Base-by-base conservation (phyloP, 2,113 vertebrate genomes). In the Ramphastos sulfuratus region DNA sequence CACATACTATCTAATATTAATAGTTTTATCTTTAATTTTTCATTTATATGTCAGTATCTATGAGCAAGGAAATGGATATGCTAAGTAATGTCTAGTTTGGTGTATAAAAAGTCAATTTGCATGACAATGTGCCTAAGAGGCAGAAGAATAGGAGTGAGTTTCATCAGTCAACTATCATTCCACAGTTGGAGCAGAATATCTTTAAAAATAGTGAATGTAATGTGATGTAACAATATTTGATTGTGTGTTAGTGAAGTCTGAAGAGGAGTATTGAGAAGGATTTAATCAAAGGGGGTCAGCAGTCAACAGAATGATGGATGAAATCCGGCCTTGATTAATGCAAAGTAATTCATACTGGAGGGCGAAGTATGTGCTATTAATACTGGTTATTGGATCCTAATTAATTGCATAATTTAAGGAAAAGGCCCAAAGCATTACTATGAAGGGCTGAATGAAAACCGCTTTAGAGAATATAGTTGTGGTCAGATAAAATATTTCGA, bases 371-470 rank as follows among this genome's bases (percentile, higher is more conserved):
- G 14, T 78, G 87, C 58, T 82, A 70, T 78, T 86, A 89, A 88
- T 94, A 71, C 74, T 85, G 79, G 89, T 93, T 94, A 92, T 71
- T 91, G 69, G 82, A n/a, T 94, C 61, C 27, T 96, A 94, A 94
- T 95, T 96, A 96, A 95, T 87, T 91, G 61, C 61, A 54, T 87
- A 81, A 90, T 87, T 91, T 95, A 82, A 87, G 65, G 76, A 80
- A 85, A 92, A 90, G n/a, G 65, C 88, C 65, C 65, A 65, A 74
- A 78, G 79, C 79, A 87, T 87, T 37, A 30, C 69, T 75, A 7
- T 46, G 82, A 77, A 93, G 64, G 76, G 30, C 79, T 92, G 79
- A 85, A 77, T 69, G 33, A 94, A 92, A 46, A 56, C n/a, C 58
- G 92, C 82, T 93, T 80, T 37, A 61, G 69, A 74, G 79, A 95